A percentile compares a stretch with the other conserved stretches of the same genome.
These are phyloP conservation scores for Trogon surrucura DNA, from an alignment of 2,113 vertebrate genomes.

Conservation along the genomic window DNA sequence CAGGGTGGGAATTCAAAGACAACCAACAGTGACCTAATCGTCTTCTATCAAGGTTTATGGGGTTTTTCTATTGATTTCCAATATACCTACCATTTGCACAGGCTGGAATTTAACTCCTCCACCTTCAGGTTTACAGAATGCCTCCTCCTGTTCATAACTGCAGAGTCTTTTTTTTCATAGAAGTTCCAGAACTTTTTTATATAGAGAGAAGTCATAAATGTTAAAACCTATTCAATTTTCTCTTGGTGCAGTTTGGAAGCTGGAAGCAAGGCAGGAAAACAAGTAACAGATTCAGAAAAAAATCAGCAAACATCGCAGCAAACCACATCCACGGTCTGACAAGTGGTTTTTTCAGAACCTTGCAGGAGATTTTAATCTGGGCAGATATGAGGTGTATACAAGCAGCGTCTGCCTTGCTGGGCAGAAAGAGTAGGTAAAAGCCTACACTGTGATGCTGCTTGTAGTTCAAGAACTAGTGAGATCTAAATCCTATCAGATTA, in stretches of 20 bases:
- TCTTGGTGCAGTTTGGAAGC: background rate
- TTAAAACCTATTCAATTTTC: background rate
- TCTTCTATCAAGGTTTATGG: background rate
- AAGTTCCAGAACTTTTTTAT: background rate
- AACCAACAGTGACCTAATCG: conserved; percentile 8
- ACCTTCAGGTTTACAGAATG: conserved; percentile 9
- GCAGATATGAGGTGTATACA: background rate
- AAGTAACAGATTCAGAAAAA: background rate
- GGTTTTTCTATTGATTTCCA: conserved; percentile 35
- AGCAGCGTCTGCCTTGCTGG: background rate
- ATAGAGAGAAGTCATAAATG: conserved; percentile 20
- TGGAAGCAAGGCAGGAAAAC: background rate
- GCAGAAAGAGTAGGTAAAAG: background rate
- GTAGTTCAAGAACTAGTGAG: background rate
- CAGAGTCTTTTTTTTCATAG: background rate
- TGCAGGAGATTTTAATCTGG: background rate
- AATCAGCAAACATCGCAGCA: background rate
- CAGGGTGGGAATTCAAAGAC: conserved; percentile 18
- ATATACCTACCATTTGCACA: background rate
- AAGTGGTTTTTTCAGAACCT: background rate
- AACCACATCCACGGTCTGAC: background rate
- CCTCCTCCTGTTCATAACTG: background rate
- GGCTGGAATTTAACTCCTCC: background rate
- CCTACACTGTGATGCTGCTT: background rate
- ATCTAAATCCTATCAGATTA: background rate